phyloP scores from a whole-genome alignment of 1,140 invertebrate species.

The Lerema accius region DNA sequence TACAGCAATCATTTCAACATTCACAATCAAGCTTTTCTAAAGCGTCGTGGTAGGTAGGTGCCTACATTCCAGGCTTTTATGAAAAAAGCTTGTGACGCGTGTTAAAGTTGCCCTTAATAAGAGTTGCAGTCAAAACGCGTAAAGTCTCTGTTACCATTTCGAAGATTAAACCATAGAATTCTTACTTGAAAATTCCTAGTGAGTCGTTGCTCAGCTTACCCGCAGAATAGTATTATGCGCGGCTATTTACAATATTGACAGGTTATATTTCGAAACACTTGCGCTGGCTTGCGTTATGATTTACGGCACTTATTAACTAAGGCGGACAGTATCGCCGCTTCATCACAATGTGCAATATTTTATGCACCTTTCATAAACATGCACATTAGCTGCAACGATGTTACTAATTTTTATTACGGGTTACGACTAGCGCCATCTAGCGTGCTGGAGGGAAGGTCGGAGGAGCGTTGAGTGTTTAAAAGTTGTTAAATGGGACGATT shows the following conservation, averaged over 20 bases:
- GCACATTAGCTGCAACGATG: conserved; percentile 5
- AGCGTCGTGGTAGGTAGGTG: no score
- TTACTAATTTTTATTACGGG: conserved; percentile 21
- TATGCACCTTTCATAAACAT: conserved; percentile 34
- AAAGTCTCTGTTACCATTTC: no score
- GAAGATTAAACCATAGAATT: conserved; percentile 29
- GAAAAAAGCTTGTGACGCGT: no score
- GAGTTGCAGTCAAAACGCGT: no score
- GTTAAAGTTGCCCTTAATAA: no score
- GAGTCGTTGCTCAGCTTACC: not conserved
- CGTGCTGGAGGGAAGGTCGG: conserved; percentile 3
- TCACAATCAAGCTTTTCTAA: no score
- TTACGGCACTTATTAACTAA: conserved; percentile 45
- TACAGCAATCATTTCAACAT: no score
- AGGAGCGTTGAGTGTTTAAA: conserved; percentile 9
- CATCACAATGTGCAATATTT: conserved; percentile 33
- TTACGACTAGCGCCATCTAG: conserved; percentile 49
- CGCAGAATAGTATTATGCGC: conserved; percentile 24
- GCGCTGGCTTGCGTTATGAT: conserved; percentile 33
- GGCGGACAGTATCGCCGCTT: conserved; percentile 42
- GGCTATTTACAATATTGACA: conserved; percentile 43
- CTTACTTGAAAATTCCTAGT: conserved; percentile 30
- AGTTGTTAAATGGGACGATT: no score
- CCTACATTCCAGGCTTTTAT: no score
- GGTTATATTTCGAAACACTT: conserved; percentile 42